Evolutionary conservation across 2,797 vertebrate genomes (phyloP), one percentile per base, ranked within the genome.

Genomic region (Oryzias sinensis): DNA sequence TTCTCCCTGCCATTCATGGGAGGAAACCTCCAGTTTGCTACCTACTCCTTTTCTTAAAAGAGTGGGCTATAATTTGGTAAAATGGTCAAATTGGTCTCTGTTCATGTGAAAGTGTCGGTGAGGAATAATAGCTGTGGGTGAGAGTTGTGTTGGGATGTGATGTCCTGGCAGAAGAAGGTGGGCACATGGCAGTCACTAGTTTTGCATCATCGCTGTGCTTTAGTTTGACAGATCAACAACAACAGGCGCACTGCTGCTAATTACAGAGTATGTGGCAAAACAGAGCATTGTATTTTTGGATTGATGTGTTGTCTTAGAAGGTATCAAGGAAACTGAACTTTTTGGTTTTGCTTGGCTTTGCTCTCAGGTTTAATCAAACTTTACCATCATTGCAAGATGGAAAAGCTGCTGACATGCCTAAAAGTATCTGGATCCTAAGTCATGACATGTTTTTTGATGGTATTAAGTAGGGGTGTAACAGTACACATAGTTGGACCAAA

Each of bases 1-100:
- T 71, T 57, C 56, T 62, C 58, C 69, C 51, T 5, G 13, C 65
- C 27, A 4, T 67, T 53, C 51, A 33, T 41, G 55, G 44, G 22
- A 68, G 74, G 80, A 74, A 65, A 76, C 75, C 80, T 74, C 82
- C 79, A 64, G 47, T 49, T 15, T 24, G 60, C 62, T n/a, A 2
- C 16, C 72, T 68, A 65, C 75, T 72, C 80, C 72, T 58, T 56
- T 60, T 25, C 62, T 62, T 53, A 1, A 67, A 64, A 41, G 16
- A 66, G 51, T 1, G 51, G 49, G 51, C 68, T 85, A 53, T 84
- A 79, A 82, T 83, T 86, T 73, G 56, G 49, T 53, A 54, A 71
- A 69, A 43, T 68, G 70, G 63, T 84, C 67, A 79, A 76, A 79
- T 73, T 65, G 76, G 70, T 52, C 65, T 56, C 60, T 74, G 72